These are phyloP conservation scores for Desmodus rotundus DNA, from an alignment of 2,113 vertebrate species.

Conservation along the genomic window DNA sequence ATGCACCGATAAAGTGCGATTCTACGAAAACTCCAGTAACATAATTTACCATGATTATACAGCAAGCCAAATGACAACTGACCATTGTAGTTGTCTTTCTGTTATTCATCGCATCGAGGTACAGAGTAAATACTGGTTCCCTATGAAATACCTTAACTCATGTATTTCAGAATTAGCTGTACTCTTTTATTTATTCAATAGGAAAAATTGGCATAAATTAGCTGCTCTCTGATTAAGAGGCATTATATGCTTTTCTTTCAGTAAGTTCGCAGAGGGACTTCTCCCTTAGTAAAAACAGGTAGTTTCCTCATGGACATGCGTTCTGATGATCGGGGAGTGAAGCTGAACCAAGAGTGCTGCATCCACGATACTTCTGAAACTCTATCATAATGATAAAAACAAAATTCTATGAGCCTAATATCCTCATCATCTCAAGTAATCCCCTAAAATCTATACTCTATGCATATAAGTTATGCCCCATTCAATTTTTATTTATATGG, in stretches of 20 bases:
- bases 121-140: background rate
- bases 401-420: background rate
- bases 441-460: background rate
- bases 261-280: background rate
- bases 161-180: background rate
- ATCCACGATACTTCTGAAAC: background rate
- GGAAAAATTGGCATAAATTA: background rate
- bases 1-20: background rate
- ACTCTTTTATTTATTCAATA: background rate
- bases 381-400: background rate
- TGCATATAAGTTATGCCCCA: background rate
- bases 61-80: background rate
- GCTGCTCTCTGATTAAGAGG: background rate
- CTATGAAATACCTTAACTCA: background rate
- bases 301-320: background rate
- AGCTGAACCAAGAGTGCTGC: background rate
- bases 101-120: background rate
- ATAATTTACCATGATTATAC: background rate
- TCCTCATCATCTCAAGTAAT: background rate
- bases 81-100: background rate
- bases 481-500: background rate
- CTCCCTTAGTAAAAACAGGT: background rate
- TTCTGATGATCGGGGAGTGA: background rate
- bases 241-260: background rate
- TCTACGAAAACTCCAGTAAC: background rate